These are phyloP conservation scores for Mustela lutreola DNA, from an alignment of 2,113 vertebrate genomes.

Conservation along the genomic window DNA sequence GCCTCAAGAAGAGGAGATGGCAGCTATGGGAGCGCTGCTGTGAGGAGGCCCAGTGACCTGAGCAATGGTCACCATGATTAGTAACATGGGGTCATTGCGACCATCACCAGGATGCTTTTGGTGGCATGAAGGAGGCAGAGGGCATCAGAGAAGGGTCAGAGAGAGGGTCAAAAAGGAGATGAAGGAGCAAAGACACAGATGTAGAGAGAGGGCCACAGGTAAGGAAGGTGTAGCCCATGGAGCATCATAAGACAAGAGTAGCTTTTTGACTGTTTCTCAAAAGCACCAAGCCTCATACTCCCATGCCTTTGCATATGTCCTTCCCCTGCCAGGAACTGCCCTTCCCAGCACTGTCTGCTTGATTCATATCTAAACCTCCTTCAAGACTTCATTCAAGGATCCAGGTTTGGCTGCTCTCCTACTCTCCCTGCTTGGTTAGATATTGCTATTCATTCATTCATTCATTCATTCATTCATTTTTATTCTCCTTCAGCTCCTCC, in stretches of 20 bases:
- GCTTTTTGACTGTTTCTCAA: background rate
- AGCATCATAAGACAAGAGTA: background rate
- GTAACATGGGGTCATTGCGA: rapidly evolving
- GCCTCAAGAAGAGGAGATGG: background rate
- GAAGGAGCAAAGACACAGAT: background rate
- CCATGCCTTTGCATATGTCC: background rate
- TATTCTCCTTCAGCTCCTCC: background rate
- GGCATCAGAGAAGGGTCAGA: background rate
- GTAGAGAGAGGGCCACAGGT: background rate
- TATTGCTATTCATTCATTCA: background rate
- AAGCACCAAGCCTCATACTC: background rate
- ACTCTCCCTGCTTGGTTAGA: too few relatives aligned
- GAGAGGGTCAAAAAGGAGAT: background rate
- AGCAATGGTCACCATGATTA: rapidly evolving
- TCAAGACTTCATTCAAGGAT: background rate
- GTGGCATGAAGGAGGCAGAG: background rate
- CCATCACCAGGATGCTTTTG: background rate
- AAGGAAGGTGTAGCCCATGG: background rate
- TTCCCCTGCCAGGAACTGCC: background rate
- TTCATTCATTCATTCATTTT: background rate
- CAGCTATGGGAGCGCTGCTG: background rate
- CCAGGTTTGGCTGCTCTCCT: background rate
- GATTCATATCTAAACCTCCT: rapidly evolving
- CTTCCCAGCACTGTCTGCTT: background rate
- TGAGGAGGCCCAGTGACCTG: background rate